Conservation (phyloP, 1,140 invertebrate genomes). For the Diplogasteroides magnus region DNA sequence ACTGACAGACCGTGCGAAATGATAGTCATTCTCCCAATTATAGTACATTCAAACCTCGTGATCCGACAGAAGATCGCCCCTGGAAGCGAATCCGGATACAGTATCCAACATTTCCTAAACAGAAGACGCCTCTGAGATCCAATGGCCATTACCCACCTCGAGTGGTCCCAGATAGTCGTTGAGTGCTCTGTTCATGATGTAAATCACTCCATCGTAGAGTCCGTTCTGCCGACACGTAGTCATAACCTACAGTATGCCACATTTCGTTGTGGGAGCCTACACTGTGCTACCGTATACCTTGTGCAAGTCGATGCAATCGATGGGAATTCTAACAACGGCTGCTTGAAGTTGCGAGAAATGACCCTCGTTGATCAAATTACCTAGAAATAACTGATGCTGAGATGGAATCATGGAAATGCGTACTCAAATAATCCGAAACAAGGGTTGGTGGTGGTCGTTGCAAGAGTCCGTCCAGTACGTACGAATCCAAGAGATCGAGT, state of each 20-base stretch:
- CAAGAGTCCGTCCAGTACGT: slow-evolving; percentile 62
- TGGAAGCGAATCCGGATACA: slow-evolving; percentile 10
- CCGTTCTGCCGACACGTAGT: slow-evolving; percentile 72
- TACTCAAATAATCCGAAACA: slow-evolving; percentile 61
- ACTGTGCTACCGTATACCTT: slow-evolving; percentile 62
- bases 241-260: too few species aligned
- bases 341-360: slow-evolving; percentile 68
- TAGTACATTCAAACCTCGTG: background rate
- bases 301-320: slow-evolving; percentile 79
- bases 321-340: slow-evolving; percentile 74
- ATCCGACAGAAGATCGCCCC: background rate
- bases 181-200: slow-evolving; percentile 79
- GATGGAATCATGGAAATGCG: too few species aligned
- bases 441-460: slow-evolving; percentile 61
- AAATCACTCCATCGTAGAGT: slow-evolving; percentile 79
- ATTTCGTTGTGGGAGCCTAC: background rate
- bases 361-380: slow-evolving; percentile 57
- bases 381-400: too few species aligned
- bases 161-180: slow-evolving; percentile 76
- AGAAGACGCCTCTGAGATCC: too few species aligned
- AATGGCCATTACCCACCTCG: slow-evolving; percentile 62
- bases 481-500: slow-evolving; percentile 63
- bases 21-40: too few species aligned
- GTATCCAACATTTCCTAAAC: slow-evolving; percentile 31
- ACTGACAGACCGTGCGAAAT: too few species aligned